Percentiles rank a stretch among this genome's conserved stretches.
Evolutionary conservation across 2,888 invertebrate species (phyloP).

Genomic region (Spicauda simplicius): DNA sequence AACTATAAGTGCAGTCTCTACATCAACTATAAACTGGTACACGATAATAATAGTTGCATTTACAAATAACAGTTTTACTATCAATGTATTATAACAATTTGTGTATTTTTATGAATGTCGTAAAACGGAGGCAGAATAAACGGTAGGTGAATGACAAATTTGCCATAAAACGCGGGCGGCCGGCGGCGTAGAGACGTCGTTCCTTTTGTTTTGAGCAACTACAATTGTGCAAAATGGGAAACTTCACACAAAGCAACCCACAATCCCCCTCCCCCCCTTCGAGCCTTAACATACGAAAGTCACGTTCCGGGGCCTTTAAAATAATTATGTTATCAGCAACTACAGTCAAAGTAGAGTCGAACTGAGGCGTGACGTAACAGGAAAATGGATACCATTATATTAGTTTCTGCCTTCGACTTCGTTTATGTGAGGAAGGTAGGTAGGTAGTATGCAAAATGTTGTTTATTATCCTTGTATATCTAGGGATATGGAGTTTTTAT

Average conservation of each 20-base stretch:
- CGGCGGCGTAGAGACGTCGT: background rate
- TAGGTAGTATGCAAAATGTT: no score
- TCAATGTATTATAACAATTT: no score
- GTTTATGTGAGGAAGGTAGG: background rate
- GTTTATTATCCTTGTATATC: no score
- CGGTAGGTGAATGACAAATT: background rate
- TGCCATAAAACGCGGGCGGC: background rate
- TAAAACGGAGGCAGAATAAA: background rate
- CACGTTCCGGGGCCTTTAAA: conserved; percentile 26
- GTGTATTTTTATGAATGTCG: background rate
- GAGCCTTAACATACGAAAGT: background rate
- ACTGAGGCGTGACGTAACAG: background rate
- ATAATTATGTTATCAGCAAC: conserved; percentile 24
- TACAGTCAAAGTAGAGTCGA: conserved; percentile 1
- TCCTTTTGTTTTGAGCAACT: background rate
- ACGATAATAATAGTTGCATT: no score
- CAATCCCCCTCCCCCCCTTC: background rate
- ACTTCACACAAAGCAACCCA: conserved; percentile 17
- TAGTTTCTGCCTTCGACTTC: background rate
- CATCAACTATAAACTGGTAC: no score
- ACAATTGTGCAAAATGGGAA: conserved; percentile 18
- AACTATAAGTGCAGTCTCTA: no score
- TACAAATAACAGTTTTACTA: no score
- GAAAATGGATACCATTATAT: background rate
- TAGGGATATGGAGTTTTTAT: no score